phyloP scores from a whole-genome alignment of 2,113 vertebrate genomes.

The Pangasianodon hypophthalmus region DNA sequence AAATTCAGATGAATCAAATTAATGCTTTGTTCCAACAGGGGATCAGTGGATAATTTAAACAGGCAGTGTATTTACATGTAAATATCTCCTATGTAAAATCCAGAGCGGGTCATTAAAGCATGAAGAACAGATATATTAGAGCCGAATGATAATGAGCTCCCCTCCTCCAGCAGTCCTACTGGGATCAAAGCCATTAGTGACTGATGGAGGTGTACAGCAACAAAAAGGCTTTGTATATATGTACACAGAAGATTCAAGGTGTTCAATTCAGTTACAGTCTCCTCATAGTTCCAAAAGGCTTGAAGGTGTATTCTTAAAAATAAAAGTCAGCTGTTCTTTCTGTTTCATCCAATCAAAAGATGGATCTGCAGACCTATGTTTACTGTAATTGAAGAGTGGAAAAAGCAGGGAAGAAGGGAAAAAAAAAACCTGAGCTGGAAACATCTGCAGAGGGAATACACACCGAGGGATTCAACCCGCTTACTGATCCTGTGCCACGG shows the following conservation, averaged over 20 bases:
- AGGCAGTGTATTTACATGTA: constrained; percentile 15
- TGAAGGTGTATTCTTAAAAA: not conserved
- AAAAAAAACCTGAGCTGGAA: constrained; percentile 38
- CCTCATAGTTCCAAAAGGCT: not conserved
- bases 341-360: not conserved
- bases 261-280: not conserved
- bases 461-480: not conserved
- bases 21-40: not conserved
- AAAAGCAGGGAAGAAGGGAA: not conserved
- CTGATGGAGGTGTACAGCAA: not conserved
- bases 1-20: not conserved
- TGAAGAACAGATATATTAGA: constrained; percentile 14
- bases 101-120: not conserved
- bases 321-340: not conserved
- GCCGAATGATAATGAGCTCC: constrained; percentile 29
- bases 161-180: constrained; percentile 14
- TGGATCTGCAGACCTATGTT: constrained; percentile 5
- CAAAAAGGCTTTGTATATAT: not conserved
- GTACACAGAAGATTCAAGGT: not conserved
- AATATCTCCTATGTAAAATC: not conserved
- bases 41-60: not conserved
- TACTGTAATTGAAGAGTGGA: constrained; percentile 29
- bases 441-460: constrained; percentile 30
- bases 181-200: constrained; percentile 16
- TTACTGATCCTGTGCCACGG: constrained; percentile 29